Evolutionary conservation across 2,888 invertebrate species (phyloP).

Genomic region (Gymnosoma rotundatum): DNA sequence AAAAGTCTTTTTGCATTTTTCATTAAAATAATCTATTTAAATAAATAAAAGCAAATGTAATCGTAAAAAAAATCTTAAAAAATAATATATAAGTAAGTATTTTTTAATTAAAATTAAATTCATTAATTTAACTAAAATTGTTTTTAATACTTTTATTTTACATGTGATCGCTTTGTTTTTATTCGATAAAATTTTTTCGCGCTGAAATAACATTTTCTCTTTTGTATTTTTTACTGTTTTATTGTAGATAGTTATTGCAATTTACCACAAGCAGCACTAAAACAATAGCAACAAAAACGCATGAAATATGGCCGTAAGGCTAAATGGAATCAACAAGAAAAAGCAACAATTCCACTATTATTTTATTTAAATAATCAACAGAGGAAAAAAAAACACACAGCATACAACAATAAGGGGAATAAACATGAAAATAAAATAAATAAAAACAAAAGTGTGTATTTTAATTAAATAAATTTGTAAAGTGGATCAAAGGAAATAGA

Average conservation of each 20-base stretch:
- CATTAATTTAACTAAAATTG: slow-evolving; percentile 53
- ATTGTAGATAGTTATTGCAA: slow-evolving; percentile 71
- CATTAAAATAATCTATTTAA: too few relatives aligned
- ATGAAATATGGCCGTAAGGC: slow-evolving; percentile 53
- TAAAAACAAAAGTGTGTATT: slow-evolving; percentile 55
- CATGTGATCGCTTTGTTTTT: slow-evolving; percentile 24
- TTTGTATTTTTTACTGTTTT: slow-evolving; percentile 47
- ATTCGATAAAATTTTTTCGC: slow-evolving; percentile 10
- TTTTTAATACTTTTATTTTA: slow-evolving; percentile 12
- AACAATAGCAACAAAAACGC: slow-evolving; percentile 50
- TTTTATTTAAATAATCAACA: slow-evolving; percentile 65
- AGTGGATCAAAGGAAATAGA: slow-evolving; percentile 60
- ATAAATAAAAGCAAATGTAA: neutral
- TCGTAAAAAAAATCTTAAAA: slow-evolving; percentile 11
- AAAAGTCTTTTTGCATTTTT: too few relatives aligned
- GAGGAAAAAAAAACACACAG: slow-evolving; percentile 48
- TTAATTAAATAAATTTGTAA: slow-evolving; percentile 71
- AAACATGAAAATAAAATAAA: slow-evolving; percentile 19
- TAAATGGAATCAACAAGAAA: too few relatives aligned
- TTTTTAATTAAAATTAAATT: slow-evolving; percentile 59
- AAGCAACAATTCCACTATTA: slow-evolving; percentile 61
- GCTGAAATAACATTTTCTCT: slow-evolving; percentile 23
- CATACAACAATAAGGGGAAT: slow-evolving; percentile 6
- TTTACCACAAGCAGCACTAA: slow-evolving; percentile 56
- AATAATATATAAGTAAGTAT: slow-evolving; percentile 12